Conservation (phyloP, 2,888 invertebrate genomes). For the Phyto melanocephala region DNA sequence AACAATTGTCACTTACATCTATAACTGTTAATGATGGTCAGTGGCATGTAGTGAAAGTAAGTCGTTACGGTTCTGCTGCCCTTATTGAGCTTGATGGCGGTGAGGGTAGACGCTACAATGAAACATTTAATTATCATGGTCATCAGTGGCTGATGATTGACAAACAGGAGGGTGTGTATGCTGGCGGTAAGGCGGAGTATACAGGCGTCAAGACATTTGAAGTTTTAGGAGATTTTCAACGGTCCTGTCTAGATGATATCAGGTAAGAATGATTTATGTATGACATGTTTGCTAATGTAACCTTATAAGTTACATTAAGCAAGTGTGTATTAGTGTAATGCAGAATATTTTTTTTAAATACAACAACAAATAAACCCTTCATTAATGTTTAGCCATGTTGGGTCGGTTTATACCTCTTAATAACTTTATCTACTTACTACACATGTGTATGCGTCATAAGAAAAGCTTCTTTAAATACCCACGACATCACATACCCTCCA, state of each 20-base stretch:
- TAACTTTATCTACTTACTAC: conserved; percentile 3
- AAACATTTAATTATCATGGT: conserved; percentile 92
- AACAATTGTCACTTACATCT: conserved; percentile 90
- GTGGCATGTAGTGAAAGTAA: conserved; percentile 96
- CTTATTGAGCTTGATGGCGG: conserved; percentile 95
- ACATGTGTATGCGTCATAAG: conserved; percentile 2
- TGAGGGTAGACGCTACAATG: conserved; percentile 94
- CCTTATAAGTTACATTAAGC: neutral
- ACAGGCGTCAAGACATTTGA: conserved; percentile 95
- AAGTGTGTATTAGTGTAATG: neutral
- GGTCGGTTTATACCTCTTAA: neutral
- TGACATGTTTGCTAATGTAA: neutral
- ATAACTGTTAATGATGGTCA: conserved; percentile 95
- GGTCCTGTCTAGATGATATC: conserved; percentile 86
- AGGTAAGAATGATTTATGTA: conserved; percentile 70
- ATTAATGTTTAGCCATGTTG: no score
- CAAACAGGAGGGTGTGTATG: conserved; percentile 96
- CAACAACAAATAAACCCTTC: no score
- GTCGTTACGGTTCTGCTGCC: conserved; percentile 93
- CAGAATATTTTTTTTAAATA: no score
- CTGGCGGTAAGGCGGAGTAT: conserved; percentile 96
- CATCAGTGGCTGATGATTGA: conserved; percentile 95
- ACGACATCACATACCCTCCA: neutral
- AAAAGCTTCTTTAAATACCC: neutral
- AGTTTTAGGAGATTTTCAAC: conserved; percentile 95